A percentile compares a stretch with the other conserved stretches of the same genome.
These are phyloP conservation scores for Apocrypta bakeri DNA, from an alignment of 1,140 invertebrate species.

Conservation along the genomic window DNA sequence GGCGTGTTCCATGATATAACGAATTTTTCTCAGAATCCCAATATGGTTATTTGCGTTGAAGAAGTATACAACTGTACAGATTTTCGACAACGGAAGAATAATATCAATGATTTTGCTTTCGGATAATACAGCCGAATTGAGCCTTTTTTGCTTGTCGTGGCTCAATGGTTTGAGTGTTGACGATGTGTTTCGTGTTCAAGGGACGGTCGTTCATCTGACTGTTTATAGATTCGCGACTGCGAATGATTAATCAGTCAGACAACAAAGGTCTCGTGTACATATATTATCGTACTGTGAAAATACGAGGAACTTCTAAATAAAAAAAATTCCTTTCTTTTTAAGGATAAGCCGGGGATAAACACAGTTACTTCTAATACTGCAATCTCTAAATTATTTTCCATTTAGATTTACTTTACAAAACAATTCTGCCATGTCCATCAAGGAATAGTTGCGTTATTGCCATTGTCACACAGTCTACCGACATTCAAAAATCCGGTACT, in stretches of 20 bases:
- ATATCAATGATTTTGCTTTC: not conserved
- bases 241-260: not conserved
- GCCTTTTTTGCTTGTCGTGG: not conserved
- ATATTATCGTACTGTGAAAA: too few relatives aligned
- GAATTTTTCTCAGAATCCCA: not conserved
- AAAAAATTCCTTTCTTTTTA: too few relatives aligned
- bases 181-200: not conserved
- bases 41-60: not conserved
- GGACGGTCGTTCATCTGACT: not conserved
- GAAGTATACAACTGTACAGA: too few relatives aligned
- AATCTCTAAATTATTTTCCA: too few relatives aligned
- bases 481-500: too few relatives aligned
- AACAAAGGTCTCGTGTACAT: not conserved
- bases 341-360: too few relatives aligned
- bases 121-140: not conserved
- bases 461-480: constrained; percentile 2
- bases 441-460: not conserved
- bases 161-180: not conserved
- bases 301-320: too few relatives aligned
- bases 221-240: not conserved
- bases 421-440: too few relatives aligned
- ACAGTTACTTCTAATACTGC: too few relatives aligned
- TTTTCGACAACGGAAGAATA: not conserved
- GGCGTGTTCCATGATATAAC: not conserved
- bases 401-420: too few relatives aligned